Percentiles rank a stretch among this genome's conserved stretches.
These are phyloP conservation scores for Watersipora subatra DNA, from an alignment of 1,140 invertebrate species.

Conservation along the genomic window DNA sequence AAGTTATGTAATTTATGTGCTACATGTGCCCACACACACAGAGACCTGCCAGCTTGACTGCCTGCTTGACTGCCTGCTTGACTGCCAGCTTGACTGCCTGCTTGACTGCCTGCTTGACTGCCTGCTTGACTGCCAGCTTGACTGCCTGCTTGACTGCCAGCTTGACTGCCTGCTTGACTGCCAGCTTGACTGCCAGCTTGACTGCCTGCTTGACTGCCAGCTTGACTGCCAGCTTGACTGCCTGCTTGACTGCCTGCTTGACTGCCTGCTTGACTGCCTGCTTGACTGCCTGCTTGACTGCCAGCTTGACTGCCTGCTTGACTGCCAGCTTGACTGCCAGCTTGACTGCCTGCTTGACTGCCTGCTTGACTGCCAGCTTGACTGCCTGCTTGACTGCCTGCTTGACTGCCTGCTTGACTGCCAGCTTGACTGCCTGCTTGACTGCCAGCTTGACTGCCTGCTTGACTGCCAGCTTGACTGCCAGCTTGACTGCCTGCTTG, in stretches of 20 bases:
- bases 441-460: conserved; percentile 9
- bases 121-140: conserved; percentile 2
- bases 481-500: background rate
- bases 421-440: conserved; percentile 5
- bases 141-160: conserved; percentile 1
- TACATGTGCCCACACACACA: no score
- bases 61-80: conserved; percentile 1
- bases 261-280: conserved; percentile 2
- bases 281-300: conserved; percentile 5
- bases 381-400: background rate
- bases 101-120: conserved; percentile 1
- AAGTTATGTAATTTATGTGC: no score
- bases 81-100: conserved; percentile 3
- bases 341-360: background rate
- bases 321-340: conserved; percentile 7
- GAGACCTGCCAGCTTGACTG: conserved; percentile 2
- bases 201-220: conserved; percentile 1
- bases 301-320: conserved; percentile 5
- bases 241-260: background rate
- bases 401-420: conserved; percentile 2
- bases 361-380: background rate
- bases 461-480: background rate
- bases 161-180: conserved; percentile 2
- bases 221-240: background rate
- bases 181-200: background rate